Conservation (phyloP, 1,140 invertebrate genomes). For the Rhagoletis pomonella region DNA sequence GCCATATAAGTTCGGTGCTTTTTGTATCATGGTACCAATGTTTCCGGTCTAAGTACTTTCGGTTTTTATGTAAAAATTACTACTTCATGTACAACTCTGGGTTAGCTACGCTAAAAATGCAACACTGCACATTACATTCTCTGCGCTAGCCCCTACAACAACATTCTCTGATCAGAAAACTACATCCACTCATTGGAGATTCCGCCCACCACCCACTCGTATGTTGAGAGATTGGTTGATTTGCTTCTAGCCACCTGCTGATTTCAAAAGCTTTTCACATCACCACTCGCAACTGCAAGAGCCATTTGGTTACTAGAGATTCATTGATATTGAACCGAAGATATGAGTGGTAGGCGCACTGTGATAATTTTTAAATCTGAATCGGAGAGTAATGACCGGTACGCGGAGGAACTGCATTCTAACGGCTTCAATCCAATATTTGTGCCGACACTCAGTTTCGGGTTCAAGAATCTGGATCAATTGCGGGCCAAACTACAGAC, state of each 20-base stretch:
- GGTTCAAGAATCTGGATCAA: constrained; percentile 73
- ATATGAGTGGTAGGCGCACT: constrained; percentile 68
- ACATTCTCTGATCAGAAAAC: not conserved
- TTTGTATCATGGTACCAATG: too few relatives aligned
- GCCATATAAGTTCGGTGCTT: too few relatives aligned
- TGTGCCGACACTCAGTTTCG: constrained; percentile 76
- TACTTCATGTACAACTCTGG: too few relatives aligned
- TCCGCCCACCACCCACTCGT: not conserved
- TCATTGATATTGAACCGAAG: constrained; percentile 4
- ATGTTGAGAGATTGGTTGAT: not conserved
- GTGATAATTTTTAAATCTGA: constrained; percentile 77
- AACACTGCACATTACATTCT: constrained; percentile 5
- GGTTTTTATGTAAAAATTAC: too few relatives aligned
- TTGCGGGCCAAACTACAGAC: constrained; percentile 72
- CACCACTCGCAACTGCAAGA: not conserved
- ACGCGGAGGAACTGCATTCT: constrained; percentile 74
- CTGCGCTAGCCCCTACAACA: too few relatives aligned
- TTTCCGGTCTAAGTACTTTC: too few relatives aligned
- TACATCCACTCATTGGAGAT: not conserved
- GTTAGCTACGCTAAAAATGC: too few relatives aligned
- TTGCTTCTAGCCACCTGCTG: constrained; percentile 20
- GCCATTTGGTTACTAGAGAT: constrained; percentile 1
- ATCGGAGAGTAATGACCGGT: constrained; percentile 77
- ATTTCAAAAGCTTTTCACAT: not conserved
- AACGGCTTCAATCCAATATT: constrained; percentile 75